These are phyloP conservation scores for Epizoanthus illoricatus DNA, from an alignment of 92 coral and sea anemone genomes.

Conservation along the genomic window DNA sequence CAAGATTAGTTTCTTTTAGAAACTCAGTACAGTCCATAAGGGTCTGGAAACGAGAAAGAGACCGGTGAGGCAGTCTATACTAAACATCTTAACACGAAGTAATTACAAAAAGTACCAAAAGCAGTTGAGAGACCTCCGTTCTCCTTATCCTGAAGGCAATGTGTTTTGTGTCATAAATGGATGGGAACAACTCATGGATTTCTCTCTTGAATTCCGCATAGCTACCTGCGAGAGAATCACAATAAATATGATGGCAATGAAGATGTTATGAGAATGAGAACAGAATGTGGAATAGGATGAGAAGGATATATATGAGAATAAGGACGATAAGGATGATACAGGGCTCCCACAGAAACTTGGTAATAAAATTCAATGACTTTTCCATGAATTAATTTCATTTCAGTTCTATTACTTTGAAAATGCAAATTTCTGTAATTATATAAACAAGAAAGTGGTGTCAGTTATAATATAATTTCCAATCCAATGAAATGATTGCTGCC, in stretches of 20 bases:
- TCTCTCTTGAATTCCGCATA: conserved; percentile 72
- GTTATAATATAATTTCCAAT: no score
- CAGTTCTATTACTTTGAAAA: no score
- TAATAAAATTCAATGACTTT: no score
- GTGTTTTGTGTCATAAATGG: conserved; percentile 82
- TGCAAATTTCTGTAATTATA: no score
- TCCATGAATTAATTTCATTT: no score
- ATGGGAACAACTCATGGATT: conserved; percentile 69
- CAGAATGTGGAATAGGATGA: no score
- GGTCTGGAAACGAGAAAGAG: conserved; percentile 4
- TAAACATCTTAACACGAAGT: no score
- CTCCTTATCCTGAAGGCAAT: conserved; percentile 75
- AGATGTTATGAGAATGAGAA: background rate
- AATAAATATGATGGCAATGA: background rate
- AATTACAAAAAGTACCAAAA: background rate
- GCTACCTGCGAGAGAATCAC: conserved; percentile 51
- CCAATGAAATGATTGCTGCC: no score
- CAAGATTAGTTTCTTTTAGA: conserved; percentile 82
- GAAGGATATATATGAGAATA: no score
- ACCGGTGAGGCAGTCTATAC: background rate
- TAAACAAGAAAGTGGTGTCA: no score
- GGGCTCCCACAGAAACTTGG: no score
- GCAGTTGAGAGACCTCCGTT: conserved; percentile 50
- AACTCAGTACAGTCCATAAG: conserved; percentile 51
- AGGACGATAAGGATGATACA: no score